Evolutionary conservation across 2,888 invertebrate genomes (phyloP).

Genomic region (Listrodromus nycthemerus): DNA sequence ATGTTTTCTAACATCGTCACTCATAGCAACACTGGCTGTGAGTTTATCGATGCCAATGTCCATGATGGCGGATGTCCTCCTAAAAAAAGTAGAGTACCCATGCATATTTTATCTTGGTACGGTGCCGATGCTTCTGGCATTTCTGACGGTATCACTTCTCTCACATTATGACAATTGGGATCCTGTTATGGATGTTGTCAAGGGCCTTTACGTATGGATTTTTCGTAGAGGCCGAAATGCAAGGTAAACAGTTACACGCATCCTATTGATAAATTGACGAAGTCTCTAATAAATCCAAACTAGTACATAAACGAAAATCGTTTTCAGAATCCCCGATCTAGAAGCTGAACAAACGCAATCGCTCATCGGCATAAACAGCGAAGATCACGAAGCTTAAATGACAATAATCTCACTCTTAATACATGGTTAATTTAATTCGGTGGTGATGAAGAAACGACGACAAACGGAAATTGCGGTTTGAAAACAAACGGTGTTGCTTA

Average conservation of each 20-base stretch:
- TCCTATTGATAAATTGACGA: not conserved
- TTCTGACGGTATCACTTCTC: slow-evolving; percentile 89
- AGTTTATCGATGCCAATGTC: slow-evolving; percentile 95
- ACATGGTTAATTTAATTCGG: slow-evolving; percentile 19
- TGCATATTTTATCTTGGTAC: slow-evolving; percentile 92
- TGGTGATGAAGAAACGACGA: slow-evolving; percentile 13
- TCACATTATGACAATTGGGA: slow-evolving; percentile 94
- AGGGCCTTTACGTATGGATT: slow-evolving; percentile 85
- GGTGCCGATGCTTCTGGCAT: slow-evolving; percentile 91
- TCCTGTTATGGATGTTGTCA: slow-evolving; percentile 88
- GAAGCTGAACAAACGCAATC: slow-evolving; percentile 90
- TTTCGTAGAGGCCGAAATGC: slow-evolving; percentile 85
- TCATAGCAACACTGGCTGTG: slow-evolving; percentile 94
- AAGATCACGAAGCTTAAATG: slow-evolving; percentile 86
- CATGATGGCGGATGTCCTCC: slow-evolving; percentile 92
- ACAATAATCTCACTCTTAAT: slow-evolving; percentile 70
- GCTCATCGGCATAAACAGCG: slow-evolving; percentile 87
- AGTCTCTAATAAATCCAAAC: not conserved
- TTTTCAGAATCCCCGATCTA: slow-evolving; percentile 87
- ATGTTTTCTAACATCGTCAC: slow-evolving; percentile 95
- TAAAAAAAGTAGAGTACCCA: slow-evolving; percentile 89
- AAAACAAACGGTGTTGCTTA: slow-evolving; percentile 7
- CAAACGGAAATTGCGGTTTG: slow-evolving; percentile 11
- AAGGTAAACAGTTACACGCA: slow-evolving; percentile 81
- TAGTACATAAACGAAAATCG: slow-evolving; percentile 6